Base-by-base conservation (phyloP, 2,797 vertebrate genomes). In the Avahi laniger region DNA sequence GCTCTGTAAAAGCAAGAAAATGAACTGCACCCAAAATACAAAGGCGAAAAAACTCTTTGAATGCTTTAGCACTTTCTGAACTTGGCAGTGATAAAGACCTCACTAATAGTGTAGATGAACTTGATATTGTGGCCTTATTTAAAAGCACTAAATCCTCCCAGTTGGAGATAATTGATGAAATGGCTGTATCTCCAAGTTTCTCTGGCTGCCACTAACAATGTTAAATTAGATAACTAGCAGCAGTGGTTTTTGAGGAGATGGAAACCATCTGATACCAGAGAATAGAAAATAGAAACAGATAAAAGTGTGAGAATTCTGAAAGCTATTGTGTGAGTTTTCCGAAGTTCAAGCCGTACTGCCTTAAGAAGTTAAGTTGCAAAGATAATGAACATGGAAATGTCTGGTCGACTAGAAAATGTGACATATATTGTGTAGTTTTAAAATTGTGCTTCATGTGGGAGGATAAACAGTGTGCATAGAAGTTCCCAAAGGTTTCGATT, bases 71-170 rank as follows among this genome's bases (percentile, higher is more conserved):
- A 46, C 92, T 95, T 94, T 91, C 85, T 96, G 95, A 93, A 95
- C 85, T 67, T 96, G 93, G 65, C 97, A 96, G 95, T 93, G 96
- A 97, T 87, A 95, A 96, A 96, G 96, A 95, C 95, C 89, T 90
- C 69, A 69, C 93, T 97, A 97, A 97, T 93, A 93, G 95, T 65
- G 59, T 59, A 95, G 97, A 97, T 97, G 97, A 97, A 97, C 96
- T 97, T 97, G 97, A 97, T 97, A 96, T 95, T 84, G 89, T 78
- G 75, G 92, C 78, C 65, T 70, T 96, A 76, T 89, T 97, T 97
- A 93, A 97, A 95, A 94, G 96, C 96, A 83, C 78, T 87, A 96
- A 97, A 95, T 97, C 92, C 92, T 97, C 94, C 89, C 75, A 90
- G 92, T 83, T 95, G 97, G 89, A 89, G 91, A 89, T 95, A 96